phyloP scores from a whole-genome alignment of 2,797 vertebrate genomes.

The Vultur gryphus region DNA sequence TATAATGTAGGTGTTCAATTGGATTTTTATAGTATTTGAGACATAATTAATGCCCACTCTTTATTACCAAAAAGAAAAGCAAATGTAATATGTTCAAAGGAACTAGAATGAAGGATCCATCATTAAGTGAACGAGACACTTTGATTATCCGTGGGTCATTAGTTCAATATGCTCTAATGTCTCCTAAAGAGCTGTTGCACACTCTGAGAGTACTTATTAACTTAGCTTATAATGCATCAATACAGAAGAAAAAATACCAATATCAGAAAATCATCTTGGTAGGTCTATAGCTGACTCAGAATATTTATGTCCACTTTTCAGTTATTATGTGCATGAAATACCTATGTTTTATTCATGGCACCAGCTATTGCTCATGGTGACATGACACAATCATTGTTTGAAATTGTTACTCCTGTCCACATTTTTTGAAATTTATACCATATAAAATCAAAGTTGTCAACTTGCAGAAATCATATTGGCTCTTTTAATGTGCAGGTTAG shows the following conservation, averaged over 20 bases:
- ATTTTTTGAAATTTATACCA: background rate
- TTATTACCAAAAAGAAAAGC: slow-evolving; percentile 44
- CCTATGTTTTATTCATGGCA: background rate
- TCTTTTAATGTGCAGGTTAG: background rate
- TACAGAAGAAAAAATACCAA: slow-evolving; percentile 8
- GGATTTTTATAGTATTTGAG: background rate
- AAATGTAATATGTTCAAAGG: slow-evolving; percentile 13
- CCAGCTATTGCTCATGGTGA: background rate
- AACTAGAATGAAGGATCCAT: slow-evolving; percentile 26
- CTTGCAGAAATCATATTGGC: background rate
- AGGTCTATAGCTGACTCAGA: background rate
- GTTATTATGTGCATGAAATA: background rate
- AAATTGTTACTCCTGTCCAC: background rate
- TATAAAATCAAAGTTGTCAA: background rate
- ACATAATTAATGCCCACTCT: slow-evolving; percentile 7
- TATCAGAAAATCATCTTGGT: slow-evolving; percentile 8
- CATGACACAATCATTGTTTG: background rate
- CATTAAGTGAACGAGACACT: slow-evolving; percentile 21
- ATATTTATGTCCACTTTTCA: background rate
- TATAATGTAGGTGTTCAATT: background rate
- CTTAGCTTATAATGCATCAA: slow-evolving; percentile 12
- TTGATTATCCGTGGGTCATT: slow-evolving; percentile 46
- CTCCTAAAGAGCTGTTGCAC: slow-evolving; percentile 15
- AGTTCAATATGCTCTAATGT: slow-evolving; percentile 40
- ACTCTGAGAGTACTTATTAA: slow-evolving; percentile 1